Base-by-base conservation (phyloP, 2,888 invertebrate genomes). In the Acrocyrtus sp. region DNA sequence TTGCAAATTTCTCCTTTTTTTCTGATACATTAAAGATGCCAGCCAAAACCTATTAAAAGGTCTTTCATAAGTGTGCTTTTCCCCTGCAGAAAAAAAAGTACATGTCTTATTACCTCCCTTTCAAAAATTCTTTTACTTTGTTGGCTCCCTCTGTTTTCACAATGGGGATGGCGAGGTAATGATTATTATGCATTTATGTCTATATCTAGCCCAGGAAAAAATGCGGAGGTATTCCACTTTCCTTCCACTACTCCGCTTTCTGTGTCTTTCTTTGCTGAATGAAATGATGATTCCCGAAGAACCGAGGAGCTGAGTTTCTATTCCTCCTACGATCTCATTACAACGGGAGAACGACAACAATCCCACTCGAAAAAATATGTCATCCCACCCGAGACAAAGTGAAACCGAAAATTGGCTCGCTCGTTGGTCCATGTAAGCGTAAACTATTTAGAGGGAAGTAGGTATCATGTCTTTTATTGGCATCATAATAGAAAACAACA, bases 251-350 rank as follows among this genome's bases (percentile, higher is more conserved):
- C n/a, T n/a, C n/a, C n/a, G n/a, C n/a, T n/a, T n/a, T n/a, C n/a
- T n/a, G n/a, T n/a, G n/a, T n/a, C n/a, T n/a, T n/a, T n/a, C 73
- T 76, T 75, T 73, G 70, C 75, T 75, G 75, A 73, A 75, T 73
- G 73, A 74, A 75, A 77, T 77, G 73, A 75, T 77, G 74, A n/a
- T n/a, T n/a, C n/a, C n/a, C n/a, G n/a, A n/a, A n/a, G 75, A 70
- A 63, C 47, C 1, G 19, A 45, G 34, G 68, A 74, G 73, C 77
- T n/a, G n/a, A n/a, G n/a, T n/a, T n/a, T n/a, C n/a, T n/a, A n/a
- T n/a, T n/a, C n/a, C n/a, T 77, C 77, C 77, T 75, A 77, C 77
- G 75, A 75, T 77, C 75, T 77, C 77, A 77, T 77, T 77, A 77
- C 73, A 70, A 62, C 34, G 70, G 70, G 51, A 72, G 72, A 77